A percentile compares a stretch with the other conserved stretches of the same genome.
Conservation (phyloP, 2,888 invertebrate species). For the Tenodera sinensis region DNA sequence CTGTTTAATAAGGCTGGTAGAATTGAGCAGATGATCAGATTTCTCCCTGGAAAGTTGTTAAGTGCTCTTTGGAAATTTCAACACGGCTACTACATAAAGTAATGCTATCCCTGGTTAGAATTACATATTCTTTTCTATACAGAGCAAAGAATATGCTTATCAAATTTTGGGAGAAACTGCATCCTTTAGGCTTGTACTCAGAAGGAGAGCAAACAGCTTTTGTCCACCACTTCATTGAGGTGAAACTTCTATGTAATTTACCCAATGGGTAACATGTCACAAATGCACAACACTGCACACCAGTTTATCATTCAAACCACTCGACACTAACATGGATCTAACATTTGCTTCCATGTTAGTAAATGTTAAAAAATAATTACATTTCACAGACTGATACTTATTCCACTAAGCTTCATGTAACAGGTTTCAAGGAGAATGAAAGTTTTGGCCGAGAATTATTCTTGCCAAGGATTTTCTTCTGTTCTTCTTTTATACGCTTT, state of each 20-base stretch:
- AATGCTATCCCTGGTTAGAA: neutral
- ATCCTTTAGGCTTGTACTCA: neutral
- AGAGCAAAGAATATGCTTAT: neutral
- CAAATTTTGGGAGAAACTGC: neutral
- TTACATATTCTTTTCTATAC: neutral
- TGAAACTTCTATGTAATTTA: neutral
- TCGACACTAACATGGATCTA: neutral
- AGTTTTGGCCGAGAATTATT: constrained; percentile 94
- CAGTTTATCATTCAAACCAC: neutral
- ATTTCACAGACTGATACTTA: neutral
- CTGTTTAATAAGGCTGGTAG: constrained; percentile 3
- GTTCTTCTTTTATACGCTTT: constrained; percentile 88
- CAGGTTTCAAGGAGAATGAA: constrained; percentile 83
- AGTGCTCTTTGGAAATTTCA: neutral
- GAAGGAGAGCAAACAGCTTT: neutral
- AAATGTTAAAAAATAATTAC: neutral
- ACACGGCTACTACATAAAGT: neutral
- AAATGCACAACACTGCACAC: neutral
- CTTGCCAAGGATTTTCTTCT: constrained; percentile 95
- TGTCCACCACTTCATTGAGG: neutral
- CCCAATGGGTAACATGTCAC: neutral
- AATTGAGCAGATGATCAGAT: neutral
- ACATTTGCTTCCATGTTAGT: neutral
- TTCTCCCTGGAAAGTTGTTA: neutral
- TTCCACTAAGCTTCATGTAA: constrained; percentile 53